These are phyloP conservation scores for Alcedo quadribrachys DNA, from an alignment of 2,797 vertebrate genomes.

Conservation along the genomic window DNA sequence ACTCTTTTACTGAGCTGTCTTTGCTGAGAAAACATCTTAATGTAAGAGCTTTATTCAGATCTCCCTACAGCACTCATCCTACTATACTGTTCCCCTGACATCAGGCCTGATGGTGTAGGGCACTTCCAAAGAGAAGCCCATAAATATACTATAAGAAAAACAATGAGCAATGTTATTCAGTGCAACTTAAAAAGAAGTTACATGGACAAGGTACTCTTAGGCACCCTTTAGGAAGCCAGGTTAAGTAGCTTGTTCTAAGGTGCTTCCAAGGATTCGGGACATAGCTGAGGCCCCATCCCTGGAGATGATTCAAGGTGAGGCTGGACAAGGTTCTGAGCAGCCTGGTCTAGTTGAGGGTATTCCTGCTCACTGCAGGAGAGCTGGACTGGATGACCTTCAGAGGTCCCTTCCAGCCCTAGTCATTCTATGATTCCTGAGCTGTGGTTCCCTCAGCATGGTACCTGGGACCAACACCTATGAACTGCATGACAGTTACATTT, in stretches of 20 bases:
- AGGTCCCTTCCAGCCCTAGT: too few relatives aligned
- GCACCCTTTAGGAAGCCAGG: neutral
- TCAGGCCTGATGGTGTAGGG: accelerated
- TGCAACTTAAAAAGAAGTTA: neutral
- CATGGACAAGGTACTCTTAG: neutral
- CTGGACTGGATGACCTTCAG: too few relatives aligned
- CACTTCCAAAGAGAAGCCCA: neutral
- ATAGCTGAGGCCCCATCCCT: neutral
- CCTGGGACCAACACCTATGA: neutral
- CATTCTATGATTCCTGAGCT: too few relatives aligned
- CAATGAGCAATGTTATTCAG: neutral
- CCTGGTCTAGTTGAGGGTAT: too few relatives aligned
- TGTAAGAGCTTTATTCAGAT: neutral
- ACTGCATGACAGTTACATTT: too few relatives aligned
- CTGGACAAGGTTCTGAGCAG: too few relatives aligned
- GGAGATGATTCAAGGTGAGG: too few relatives aligned
- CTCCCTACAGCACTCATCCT: neutral
- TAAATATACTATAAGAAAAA: neutral
- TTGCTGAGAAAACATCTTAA: neutral
- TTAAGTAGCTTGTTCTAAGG: neutral
- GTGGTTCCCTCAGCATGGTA: neutral
- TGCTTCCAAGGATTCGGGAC: neutral
- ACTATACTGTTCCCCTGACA: neutral
- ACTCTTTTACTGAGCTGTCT: neutral
- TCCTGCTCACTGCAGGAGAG: too few relatives aligned